These are phyloP conservation scores for Hecatera dysodea DNA, from an alignment of 2,888 invertebrate species.

Conservation along the genomic window DNA sequence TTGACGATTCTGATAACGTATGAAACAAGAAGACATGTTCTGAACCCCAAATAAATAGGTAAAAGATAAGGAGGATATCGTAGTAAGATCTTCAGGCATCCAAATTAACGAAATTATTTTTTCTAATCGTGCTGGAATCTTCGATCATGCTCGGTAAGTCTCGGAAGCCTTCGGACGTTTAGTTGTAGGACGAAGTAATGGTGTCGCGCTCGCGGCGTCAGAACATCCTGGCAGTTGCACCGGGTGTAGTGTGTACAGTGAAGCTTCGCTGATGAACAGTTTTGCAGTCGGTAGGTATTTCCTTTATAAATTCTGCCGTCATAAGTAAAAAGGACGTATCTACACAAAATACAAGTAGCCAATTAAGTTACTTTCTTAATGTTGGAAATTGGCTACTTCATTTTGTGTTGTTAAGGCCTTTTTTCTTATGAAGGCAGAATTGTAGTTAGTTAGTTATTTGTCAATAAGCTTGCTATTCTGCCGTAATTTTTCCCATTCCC, in stretches of 20 bases:
- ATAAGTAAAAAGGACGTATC: no score
- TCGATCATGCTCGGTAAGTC: conserved; percentile 1
- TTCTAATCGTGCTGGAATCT: conserved; percentile 9
- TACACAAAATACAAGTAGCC: no score
- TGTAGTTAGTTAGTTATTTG: no score
- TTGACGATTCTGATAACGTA: no score
- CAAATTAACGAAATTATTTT: not conserved
- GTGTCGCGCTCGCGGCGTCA: conserved; percentile 39
- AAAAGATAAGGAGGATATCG: not conserved
- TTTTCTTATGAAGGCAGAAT: no score
- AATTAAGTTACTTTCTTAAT: no score
- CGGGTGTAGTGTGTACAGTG: not conserved
- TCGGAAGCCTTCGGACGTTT: conserved; percentile 24
- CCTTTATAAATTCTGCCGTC: no score
- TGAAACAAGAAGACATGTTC: no score
- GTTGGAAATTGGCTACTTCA: no score
- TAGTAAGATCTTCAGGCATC: not conserved
- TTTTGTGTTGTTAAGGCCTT: no score
- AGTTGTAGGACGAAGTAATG: conserved; percentile 42
- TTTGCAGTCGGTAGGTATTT: conserved; percentile 2
- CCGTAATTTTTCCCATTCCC: no score
- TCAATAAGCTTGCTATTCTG: no score
- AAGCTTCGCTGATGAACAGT: conserved; percentile 6
- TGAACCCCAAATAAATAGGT: not conserved
- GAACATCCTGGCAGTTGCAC: conserved; percentile 24